Evolutionary conservation across 1,140 invertebrate genomes (phyloP).

Genomic region (Coptotermes formosanus): DNA sequence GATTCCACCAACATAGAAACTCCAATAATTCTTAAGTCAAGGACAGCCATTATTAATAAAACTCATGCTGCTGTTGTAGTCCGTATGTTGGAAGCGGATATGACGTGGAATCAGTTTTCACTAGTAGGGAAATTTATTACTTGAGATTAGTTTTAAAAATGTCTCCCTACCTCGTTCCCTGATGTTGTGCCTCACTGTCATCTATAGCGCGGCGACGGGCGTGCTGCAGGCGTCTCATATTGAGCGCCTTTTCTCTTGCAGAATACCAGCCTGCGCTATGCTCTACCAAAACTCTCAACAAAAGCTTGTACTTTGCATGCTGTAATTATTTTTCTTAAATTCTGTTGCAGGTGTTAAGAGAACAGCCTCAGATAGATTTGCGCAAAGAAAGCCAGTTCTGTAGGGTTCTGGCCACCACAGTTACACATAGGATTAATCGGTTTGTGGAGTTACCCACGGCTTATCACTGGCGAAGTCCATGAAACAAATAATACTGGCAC

Average conservation of each 20-base stretch:
- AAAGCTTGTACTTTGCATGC: no score
- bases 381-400: no score
- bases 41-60: conserved; percentile 9
- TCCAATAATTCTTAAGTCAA: conserved; percentile 8
- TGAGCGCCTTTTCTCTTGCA: not conserved
- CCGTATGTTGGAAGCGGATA: not conserved
- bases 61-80: not conserved
- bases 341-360: no score
- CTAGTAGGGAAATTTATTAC: conserved; percentile 17
- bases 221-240: not conserved
- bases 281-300: no score
- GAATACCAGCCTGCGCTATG: not conserved
- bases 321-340: no score
- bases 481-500: no score
- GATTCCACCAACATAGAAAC: not conserved
- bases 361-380: no score
- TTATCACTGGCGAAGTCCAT: no score
- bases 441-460: no score
- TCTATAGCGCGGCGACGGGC: not conserved
- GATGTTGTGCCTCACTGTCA: not conserved
- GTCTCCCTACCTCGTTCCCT: not conserved
- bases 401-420: no score
- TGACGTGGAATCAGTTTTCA: conserved; percentile 10
- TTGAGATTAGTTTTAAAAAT: conserved; percentile 20
- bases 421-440: no score